Evolutionary conservation across 2,113 vertebrate genomes (phyloP).

Genomic region (Paramisgurnus dabryanus): DNA sequence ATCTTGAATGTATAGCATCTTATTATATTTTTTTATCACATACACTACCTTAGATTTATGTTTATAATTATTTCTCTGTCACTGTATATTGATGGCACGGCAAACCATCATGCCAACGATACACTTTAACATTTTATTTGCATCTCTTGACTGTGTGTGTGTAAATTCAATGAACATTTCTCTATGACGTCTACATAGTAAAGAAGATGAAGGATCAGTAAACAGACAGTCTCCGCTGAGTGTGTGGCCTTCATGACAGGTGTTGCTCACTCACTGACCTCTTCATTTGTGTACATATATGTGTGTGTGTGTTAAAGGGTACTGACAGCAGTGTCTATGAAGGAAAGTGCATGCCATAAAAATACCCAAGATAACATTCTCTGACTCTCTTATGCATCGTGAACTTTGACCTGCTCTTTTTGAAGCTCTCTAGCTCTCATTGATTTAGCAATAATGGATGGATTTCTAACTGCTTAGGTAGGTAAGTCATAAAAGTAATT

Average conservation of each 20-base stretch:
- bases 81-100: too few species aligned
- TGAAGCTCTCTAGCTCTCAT: not conserved
- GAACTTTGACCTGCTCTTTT: constrained; percentile 7
- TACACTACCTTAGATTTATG: too few species aligned
- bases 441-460: not conserved
- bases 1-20: too few species aligned
- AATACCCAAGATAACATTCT: constrained; percentile 53
- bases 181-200: too few species aligned
- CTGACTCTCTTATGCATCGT: not conserved
- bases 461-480: constrained; percentile 20
- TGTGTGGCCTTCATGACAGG: constrained; percentile 62
- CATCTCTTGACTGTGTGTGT: too few species aligned
- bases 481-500: constrained; percentile 2
- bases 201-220: constrained; percentile 9
- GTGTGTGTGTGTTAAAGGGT: not conserved
- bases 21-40: too few species aligned
- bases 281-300: constrained; percentile 16
- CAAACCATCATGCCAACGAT: too few species aligned
- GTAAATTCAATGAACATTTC: too few species aligned
- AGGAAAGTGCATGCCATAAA: constrained; percentile 51
- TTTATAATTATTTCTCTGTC: too few species aligned
- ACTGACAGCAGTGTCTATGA: not conserved
- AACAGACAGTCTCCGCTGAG: constrained; percentile 57
- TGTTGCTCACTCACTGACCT: constrained; percentile 54
- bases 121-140: too few species aligned